Evolutionary conservation across 2,113 vertebrate species (phyloP), one percentile per base, ranked within the genome.

Genomic region (Terrapene triunguis): DNA sequence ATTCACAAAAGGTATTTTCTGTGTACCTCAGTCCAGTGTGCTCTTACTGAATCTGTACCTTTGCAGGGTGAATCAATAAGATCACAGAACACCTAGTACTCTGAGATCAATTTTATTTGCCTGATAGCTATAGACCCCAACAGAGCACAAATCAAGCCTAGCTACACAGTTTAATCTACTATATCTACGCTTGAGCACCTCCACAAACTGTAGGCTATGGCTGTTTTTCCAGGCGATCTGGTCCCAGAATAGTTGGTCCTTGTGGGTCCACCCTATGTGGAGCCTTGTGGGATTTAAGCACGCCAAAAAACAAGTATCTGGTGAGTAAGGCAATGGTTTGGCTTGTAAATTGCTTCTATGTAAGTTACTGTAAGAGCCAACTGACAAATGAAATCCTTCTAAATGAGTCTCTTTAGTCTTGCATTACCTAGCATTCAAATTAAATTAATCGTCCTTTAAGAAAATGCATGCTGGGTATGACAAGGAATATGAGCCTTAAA

Each of bases 381-480:
- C 24, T 5, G 1, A 88, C 21, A 62, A 62, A 32, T 59, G 38
- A 42, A 78, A 78, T 47, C 74, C 13, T 47, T 78, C 25, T 47
- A 78, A 47, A 47, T 78, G 42, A 47, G 25, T 47, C 90, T 88
- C 38, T 62, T 89, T 89, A 24, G 65, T 82, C 50, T 69, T 16
- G 5, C 51, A 85, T 79, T 85, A 62, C 82, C 44, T 47, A 48
- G 10, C 72, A n/a, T 89, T 94, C 10, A 74, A 88, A 92, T 88
- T 93, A 47, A 51, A 92, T 47, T 78, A 32, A 65, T 17, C 84
- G n/a, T 94, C 94, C 96, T 94, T 84, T 89, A 42, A 95, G 87
- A 81, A 94, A 93, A 95, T 22, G 22, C 22, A 24, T 2, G 17
- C n/a, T 35, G 2, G 35, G 3, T 29, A 38, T 35, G 12, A 80